Evolutionary conservation across 2,888 invertebrate species (phyloP).

Genomic region (Dasypogon diadema): DNA sequence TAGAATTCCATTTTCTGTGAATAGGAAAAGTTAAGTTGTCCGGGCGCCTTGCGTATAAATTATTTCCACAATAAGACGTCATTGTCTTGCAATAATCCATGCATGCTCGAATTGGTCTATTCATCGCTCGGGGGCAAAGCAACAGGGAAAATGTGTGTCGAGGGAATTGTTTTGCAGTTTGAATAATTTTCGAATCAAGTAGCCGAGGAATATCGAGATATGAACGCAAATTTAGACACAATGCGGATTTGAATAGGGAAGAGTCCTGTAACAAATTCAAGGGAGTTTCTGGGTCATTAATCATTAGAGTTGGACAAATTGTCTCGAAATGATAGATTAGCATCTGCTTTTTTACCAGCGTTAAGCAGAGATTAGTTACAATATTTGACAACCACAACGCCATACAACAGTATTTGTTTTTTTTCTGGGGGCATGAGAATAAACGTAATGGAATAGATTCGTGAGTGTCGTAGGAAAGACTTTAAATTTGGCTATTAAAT

Average conservation of each 20-base stretch:
- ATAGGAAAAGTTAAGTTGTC: neutral
- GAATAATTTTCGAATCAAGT: constrained; percentile 28
- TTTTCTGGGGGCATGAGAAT: too few relatives aligned
- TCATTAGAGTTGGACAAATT: constrained; percentile 31
- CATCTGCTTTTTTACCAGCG: too few relatives aligned
- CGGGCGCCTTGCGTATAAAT: neutral
- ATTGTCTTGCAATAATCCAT: constrained; percentile 29
- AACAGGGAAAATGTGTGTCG: neutral
- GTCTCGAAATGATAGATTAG: constrained; percentile 16
- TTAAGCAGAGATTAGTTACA: neutral
- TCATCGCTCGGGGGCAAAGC: neutral
- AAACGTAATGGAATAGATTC: too few relatives aligned
- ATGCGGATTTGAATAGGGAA: too few relatives aligned
- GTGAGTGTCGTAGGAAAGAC: too few relatives aligned
- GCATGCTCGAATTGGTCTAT: neutral
- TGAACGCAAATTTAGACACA: neutral
- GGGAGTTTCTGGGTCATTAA: constrained; percentile 5
- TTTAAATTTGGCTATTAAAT: too few relatives aligned
- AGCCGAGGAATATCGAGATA: neutral
- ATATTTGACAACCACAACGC: too few relatives aligned
- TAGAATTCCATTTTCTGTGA: neutral
- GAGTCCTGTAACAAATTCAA: too few relatives aligned
- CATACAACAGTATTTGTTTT: too few relatives aligned
- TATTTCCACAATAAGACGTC: constrained; percentile 6
- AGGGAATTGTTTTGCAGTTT: constrained; percentile 5